Evolutionary conservation across 1,140 invertebrate genomes (phyloP), one percentile per base, ranked within the genome.

Genomic region (Schlechtendalia chinensis): DNA sequence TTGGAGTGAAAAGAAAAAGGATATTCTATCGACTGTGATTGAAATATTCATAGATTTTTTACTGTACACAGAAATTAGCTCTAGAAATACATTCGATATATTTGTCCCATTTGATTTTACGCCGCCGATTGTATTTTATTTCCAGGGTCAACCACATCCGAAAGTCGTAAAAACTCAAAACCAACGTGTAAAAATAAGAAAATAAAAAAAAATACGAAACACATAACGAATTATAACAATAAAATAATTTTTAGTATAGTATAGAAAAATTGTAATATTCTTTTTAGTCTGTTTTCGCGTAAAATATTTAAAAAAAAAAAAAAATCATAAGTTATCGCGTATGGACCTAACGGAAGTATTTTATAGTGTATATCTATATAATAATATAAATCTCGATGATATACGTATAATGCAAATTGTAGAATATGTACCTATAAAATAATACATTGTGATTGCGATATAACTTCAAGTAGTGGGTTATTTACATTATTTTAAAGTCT

Each of bases 81-180:
- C n/a, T 47, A 24, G 39, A 69, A 69, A 24, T 39, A 39, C 22
- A 22, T 69, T 47, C 65, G 22, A 69, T 71, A 29, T 17, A 47
- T 69, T 71, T 19, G 47, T 29, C 47, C 47, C 47, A 29, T 71
- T 71, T 71, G 24, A 29, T 27, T 71, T 71, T 71, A 58, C 5
- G 54, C 29, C 27, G 29, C 29, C 27, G 27, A 75, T 58, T 75
- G 53, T 58, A 58, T 58, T 75, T 56, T 75, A 56, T 75, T 75
- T 75, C 54, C 72, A 75, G 53, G 54, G 72, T 58, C 54, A 27
- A 75, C 72, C 72, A 75, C 53, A 58, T 75, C 72, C 72, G 72
- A 75, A 75, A 75, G 72, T 75, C 72, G 54, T 75, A 75, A 75
- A 75, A 58, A 29, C 54, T 56, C 19, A 8, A 58, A 74, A 32